Conservation (phyloP, 2,113 vertebrate genomes). For the Epinephelus lanceolatus region DNA sequence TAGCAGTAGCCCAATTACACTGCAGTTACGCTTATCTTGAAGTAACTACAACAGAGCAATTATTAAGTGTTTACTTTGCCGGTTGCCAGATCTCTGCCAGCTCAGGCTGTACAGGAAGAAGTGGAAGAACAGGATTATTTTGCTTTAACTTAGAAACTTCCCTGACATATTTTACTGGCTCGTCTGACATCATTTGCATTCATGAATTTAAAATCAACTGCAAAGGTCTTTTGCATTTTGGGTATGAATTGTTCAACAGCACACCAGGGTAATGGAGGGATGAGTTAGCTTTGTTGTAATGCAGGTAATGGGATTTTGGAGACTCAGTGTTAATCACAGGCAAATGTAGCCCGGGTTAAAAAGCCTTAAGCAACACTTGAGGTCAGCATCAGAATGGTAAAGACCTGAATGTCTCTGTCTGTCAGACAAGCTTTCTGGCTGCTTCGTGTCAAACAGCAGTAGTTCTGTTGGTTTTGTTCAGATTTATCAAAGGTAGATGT, state of each 20-base stretch:
- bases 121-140: background rate
- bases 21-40: background rate
- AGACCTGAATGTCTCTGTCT: background rate
- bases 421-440: background rate
- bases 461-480: slow-evolving; percentile 4
- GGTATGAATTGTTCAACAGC: background rate
- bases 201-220: background rate
- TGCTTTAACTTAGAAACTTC: background rate
- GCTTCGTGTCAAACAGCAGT: slow-evolving; percentile 1
- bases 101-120: background rate
- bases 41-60: background rate
- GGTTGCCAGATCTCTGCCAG: slow-evolving; percentile 1
- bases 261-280: background rate
- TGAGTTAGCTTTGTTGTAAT: background rate
- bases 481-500: background rate
- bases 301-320: background rate
- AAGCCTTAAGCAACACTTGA: background rate
- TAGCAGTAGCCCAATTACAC: background rate
- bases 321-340: background rate
- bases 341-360: background rate
- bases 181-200: background rate
- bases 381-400: background rate
- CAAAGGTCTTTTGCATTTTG: background rate
- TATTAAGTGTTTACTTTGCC: background rate
- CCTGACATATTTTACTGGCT: background rate